Conservation (phyloP, 2,113 vertebrate species). For the Diphyllodes magnificus region DNA sequence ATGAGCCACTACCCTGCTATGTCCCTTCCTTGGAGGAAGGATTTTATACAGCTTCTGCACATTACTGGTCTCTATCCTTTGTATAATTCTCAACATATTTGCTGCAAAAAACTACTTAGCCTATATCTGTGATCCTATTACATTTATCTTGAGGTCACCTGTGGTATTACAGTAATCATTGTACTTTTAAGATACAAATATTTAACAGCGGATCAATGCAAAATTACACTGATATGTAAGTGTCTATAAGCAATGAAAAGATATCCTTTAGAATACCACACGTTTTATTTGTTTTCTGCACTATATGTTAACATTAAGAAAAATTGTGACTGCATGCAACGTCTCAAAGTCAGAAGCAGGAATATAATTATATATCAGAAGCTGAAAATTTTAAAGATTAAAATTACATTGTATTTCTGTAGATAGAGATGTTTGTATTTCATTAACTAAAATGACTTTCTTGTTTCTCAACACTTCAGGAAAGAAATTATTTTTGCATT, state of each 20-base stretch:
- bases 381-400: background rate
- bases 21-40: background rate
- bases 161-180: background rate
- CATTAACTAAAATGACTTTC: constrained; percentile 15
- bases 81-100: background rate
- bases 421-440: background rate
- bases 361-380: background rate
- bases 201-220: background rate
- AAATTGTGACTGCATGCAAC: background rate
- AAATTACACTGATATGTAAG: background rate
- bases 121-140: background rate
- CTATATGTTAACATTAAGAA: background rate
- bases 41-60: background rate
- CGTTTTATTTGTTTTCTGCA: background rate
- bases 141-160: background rate
- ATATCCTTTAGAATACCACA: background rate
- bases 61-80: background rate
- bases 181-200: background rate
- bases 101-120: background rate
- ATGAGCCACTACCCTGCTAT: background rate
- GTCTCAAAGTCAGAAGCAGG: background rate
- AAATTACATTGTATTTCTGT: background rate
- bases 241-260: background rate
- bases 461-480: constrained; percentile 19
- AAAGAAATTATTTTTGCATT: constrained; percentile 1